phyloP scores from a whole-genome alignment of 2,888 invertebrate genomes.

The Drosophila buzzatii region DNA sequence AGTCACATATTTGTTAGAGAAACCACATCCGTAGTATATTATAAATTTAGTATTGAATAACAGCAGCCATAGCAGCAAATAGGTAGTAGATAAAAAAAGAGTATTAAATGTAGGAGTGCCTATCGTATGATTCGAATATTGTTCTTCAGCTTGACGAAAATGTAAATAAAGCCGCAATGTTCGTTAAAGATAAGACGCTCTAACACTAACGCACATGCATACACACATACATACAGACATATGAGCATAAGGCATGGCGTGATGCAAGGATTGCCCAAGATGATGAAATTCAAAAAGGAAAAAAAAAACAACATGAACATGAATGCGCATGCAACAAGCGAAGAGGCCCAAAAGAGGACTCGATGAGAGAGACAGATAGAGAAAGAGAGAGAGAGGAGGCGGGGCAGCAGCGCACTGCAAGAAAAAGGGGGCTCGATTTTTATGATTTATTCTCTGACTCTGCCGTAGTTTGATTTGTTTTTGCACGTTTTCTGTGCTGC shows the following conservation, averaged over 20 bases:
- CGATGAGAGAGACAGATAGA: neutral
- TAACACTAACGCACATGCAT: conserved; percentile 1
- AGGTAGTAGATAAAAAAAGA: conserved; percentile 2
- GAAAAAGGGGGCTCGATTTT: conserved; percentile 74
- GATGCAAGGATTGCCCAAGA: conserved; percentile 59
- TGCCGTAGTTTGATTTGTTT: conserved; percentile 45
- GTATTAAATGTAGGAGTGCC: neutral
- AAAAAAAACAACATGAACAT: conserved; percentile 49
- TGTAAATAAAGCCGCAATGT: conserved; percentile 24
- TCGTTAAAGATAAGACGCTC: conserved; percentile 25
- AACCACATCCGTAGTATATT: neutral
- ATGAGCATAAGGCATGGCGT: conserved; percentile 17
- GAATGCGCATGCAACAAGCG: conserved; percentile 64
- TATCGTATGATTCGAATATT: conserved; percentile 3
- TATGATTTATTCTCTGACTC: conserved; percentile 56
- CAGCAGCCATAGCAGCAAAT: neutral
- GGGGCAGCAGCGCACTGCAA: conserved; percentile 12
- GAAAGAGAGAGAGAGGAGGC: conserved; percentile 18
- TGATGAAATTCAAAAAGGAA: conserved; percentile 67
- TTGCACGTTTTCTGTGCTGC: neutral
- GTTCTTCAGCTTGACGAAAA: conserved; percentile 5
- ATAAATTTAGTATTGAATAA: no score
- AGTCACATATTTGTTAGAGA: neutral
- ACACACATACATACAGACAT: neutral
- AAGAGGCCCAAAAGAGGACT: conserved; percentile 20